A percentile compares a stretch with the other conserved stretches of the same genome.
Evolutionary conservation across 2,113 vertebrate genomes (phyloP).

Genomic region (Pteropus alecto): DNA sequence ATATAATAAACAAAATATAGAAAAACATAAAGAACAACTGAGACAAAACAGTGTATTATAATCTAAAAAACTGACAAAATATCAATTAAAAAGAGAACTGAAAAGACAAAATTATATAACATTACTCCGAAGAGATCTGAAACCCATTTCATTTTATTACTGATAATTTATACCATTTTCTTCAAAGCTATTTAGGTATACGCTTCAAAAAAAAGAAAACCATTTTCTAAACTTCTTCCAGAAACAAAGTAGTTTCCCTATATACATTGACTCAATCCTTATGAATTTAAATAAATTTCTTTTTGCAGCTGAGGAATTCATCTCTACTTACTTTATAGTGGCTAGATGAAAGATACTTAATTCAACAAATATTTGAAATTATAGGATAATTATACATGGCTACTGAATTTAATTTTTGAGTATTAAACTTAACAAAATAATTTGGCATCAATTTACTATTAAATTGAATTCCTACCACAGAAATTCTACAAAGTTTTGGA

Average conservation of each 20-base stretch:
- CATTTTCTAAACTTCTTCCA: not conserved
- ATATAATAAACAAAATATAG: not conserved
- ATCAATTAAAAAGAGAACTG: not conserved
- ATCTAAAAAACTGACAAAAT: not conserved
- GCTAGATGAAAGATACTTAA: not conserved
- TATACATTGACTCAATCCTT: not conserved
- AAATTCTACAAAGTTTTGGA: not conserved
- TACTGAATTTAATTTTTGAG: not conserved
- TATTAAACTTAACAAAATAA: conserved; percentile 11
- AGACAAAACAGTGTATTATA: not conserved
- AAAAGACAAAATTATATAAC: not conserved
- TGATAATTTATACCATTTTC: not conserved
- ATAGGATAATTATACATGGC: not conserved
- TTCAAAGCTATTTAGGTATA: conserved; percentile 9
- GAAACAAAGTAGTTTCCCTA: not conserved
- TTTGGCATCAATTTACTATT: not conserved
- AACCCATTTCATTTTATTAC: conserved; percentile 21
- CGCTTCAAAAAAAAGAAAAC: not conserved
- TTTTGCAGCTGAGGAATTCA: not conserved
- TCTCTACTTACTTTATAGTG: not conserved
- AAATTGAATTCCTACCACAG: not conserved
- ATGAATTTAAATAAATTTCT: not conserved
- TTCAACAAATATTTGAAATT: not conserved
- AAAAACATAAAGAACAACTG: not conserved
- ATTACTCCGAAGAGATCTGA: not conserved